Conservation (phyloP, 2,113 vertebrate species). For the Marmota flaviventris region DNA sequence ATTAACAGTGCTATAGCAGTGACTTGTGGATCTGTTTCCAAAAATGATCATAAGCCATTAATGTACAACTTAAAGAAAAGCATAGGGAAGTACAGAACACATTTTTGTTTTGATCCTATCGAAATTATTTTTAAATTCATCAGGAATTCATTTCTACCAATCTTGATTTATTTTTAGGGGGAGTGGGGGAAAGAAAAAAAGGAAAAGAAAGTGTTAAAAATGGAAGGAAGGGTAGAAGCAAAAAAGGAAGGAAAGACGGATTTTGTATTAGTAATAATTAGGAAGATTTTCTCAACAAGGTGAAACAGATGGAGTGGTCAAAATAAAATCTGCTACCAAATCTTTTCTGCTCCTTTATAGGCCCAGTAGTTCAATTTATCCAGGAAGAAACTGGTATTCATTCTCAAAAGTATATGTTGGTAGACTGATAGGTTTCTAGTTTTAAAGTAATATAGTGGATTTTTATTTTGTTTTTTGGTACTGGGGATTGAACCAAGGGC, state of each 20-base stretch:
- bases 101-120: background rate
- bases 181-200: background rate
- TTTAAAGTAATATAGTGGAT: background rate
- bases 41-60: background rate
- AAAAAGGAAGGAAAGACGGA: background rate
- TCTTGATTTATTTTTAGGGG: background rate
- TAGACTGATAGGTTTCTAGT: background rate
- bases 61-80: background rate
- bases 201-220: background rate
- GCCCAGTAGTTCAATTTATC: slow-evolving; percentile 8
- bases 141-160: slow-evolving; percentile 6
- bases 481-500: too few species aligned
- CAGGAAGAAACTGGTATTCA: background rate
- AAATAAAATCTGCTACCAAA: background rate
- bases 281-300: slow-evolving; percentile 1
- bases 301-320: background rate
- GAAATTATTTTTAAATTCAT: slow-evolving; percentile 24
- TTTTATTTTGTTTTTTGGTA: background rate
- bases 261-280: background rate
- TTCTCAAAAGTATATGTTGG: background rate
- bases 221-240: too few species aligned
- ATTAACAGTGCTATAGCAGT: background rate
- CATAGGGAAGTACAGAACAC: background rate
- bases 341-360: background rate
- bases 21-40: background rate